phyloP scores from a whole-genome alignment of 2,113 vertebrate genomes.

The Cephalopholis sonnerati region DNA sequence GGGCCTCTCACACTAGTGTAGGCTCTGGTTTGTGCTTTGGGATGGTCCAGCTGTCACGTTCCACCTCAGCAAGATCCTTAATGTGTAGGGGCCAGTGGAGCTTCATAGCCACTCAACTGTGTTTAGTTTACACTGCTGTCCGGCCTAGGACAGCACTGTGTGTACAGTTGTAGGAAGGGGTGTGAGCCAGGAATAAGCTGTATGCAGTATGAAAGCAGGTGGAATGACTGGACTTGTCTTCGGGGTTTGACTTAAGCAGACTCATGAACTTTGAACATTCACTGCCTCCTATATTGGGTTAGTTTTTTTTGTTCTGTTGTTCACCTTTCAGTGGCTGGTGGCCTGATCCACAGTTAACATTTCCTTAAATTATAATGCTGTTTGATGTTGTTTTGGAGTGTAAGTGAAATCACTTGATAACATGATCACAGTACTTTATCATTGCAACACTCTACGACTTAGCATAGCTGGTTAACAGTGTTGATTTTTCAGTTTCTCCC shows the following conservation, averaged over 20 bases:
- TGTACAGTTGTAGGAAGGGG: constrained; percentile 62
- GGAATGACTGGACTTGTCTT: constrained; percentile 62
- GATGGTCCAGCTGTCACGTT: constrained; percentile 39
- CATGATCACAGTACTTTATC: constrained; percentile 51
- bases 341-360: constrained; percentile 67
- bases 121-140: constrained; percentile 81
- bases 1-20: constrained; percentile 33
- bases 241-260: constrained; percentile 52
- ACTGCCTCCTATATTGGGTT: constrained; percentile 62
- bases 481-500: constrained; percentile 46
- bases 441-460: constrained; percentile 50
- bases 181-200: constrained; percentile 80
- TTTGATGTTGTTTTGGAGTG: constrained; percentile 61
- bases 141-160: constrained; percentile 63
- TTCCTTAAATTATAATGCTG: constrained; percentile 73
- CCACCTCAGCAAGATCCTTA: constrained; percentile 44
- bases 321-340: constrained; percentile 38
- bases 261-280: constrained; percentile 66
- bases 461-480: constrained; percentile 44
- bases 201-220: constrained; percentile 66
- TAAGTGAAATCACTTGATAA: constrained; percentile 60
- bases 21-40: constrained; percentile 45
- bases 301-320: constrained; percentile 22
- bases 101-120: constrained; percentile 57
- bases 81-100: constrained; percentile 50